Evolutionary conservation across 2,888 invertebrate species (phyloP).

Genomic region (Pteria penguin): DNA sequence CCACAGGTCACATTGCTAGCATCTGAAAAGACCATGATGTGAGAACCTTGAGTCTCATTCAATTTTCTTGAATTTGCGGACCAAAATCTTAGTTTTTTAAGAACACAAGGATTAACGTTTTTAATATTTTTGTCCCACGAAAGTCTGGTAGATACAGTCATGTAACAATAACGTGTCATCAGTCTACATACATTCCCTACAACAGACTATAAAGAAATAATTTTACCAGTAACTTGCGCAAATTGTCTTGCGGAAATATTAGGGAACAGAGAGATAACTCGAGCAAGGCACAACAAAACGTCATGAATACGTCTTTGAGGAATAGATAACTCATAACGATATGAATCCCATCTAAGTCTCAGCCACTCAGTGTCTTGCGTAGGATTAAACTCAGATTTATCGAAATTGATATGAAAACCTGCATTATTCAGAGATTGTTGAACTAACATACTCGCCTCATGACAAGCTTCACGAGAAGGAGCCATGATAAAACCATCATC

Average conservation of each 20-base stretch:
- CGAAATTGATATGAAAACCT: conserved; percentile 19
- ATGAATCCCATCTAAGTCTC: conserved; percentile 13
- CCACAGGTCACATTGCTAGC: not conserved
- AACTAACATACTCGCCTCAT: not conserved
- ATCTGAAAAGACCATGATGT: not conserved
- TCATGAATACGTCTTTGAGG: conserved; percentile 13
- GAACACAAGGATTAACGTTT: not conserved
- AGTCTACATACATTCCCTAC: conserved; percentile 10
- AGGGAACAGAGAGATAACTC: not conserved
- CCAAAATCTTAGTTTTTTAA: not conserved
- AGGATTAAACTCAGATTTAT: conserved; percentile 25
- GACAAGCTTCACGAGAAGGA: not conserved
- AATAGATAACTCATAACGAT: not conserved
- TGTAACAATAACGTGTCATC: too few species aligned
- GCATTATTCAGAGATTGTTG: conserved; percentile 15
- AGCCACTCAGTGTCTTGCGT: conserved; percentile 19
- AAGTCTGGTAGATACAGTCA: conserved; percentile 2
- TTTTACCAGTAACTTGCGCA: conserved; percentile 10
- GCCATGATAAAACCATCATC: conserved; percentile 16
- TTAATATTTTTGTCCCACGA: conserved; percentile 12
- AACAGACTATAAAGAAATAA: conserved; percentile 3
- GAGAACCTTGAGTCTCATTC: not conserved
- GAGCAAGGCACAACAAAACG: not conserved
- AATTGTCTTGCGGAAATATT: conserved; percentile 13
- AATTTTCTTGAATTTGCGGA: not conserved